phyloP scores from a whole-genome alignment of 37 sponge, comb jelly and placozoan species.

The Bolinopsis microptera region DNA sequence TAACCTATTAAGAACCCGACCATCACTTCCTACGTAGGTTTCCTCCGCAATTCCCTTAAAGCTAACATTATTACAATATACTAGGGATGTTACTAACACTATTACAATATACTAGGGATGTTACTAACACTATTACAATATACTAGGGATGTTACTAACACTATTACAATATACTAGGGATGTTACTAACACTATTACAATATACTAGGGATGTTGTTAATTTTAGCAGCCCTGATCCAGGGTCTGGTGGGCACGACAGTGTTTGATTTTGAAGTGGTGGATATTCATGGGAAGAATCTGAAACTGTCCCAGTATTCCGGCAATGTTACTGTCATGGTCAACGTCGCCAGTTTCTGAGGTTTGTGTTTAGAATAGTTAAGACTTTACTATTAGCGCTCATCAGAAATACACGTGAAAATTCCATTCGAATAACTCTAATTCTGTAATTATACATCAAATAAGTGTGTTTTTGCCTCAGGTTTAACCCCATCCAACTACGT shows the following conservation, averaged over 20 bases:
- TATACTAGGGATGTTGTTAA: neutral
- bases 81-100: no score
- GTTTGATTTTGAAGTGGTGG: neutral
- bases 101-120: no score
- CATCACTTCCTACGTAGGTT: no score
- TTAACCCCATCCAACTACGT: neutral
- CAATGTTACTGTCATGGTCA: conserved; percentile 29
- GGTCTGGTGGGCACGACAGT: neutral
- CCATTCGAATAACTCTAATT: neutral
- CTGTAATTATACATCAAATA: neutral
- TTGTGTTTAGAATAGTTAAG: neutral
- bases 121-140: no score
- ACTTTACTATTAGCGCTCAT: neutral
- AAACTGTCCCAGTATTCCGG: neutral
- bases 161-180: no score
- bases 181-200: no score
- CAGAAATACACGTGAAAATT: neutral
- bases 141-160: no score
- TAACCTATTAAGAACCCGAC: no score
- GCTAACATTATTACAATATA: no score
- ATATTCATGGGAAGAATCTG: neutral
- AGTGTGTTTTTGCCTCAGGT: neutral
- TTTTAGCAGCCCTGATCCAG: neutral
- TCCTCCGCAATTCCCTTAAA: no score
- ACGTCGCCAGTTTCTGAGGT: conserved; percentile 39